Evolutionary conservation across 2,888 invertebrate genomes (phyloP).

Genomic region (Alloplasta piceator): DNA sequence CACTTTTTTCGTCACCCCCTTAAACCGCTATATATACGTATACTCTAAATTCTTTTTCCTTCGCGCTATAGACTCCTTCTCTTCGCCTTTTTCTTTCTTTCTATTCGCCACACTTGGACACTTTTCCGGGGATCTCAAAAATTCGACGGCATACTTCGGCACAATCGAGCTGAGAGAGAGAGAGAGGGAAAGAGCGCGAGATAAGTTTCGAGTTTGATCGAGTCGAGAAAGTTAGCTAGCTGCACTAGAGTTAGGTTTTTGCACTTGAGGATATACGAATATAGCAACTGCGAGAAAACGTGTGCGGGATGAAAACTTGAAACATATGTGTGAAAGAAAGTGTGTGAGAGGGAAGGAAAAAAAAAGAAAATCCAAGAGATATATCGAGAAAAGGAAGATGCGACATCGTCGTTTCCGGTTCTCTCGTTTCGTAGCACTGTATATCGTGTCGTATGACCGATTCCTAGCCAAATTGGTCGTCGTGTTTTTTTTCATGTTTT

Average conservation of each 20-base stretch:
- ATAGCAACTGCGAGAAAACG: constrained; percentile 31
- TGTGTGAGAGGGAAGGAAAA: neutral
- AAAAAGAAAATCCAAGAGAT: neutral
- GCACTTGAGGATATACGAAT: constrained; percentile 23
- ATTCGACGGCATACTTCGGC: constrained; percentile 57
- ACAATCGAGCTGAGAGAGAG: constrained; percentile 25
- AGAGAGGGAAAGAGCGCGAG: constrained; percentile 15
- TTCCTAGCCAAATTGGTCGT: too few species aligned
- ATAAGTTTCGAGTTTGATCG: constrained; percentile 65
- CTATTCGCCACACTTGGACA: constrained; percentile 38
- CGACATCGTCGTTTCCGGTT: constrained; percentile 42
- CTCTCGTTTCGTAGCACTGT: constrained; percentile 22
- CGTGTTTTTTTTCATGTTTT: too few species aligned
- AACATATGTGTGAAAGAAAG: constrained; percentile 45
- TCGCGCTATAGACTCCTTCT: constrained; percentile 3
- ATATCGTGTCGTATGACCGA: neutral
- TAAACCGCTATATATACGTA: too few species aligned
- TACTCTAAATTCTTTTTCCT: too few species aligned
- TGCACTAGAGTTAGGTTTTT: constrained; percentile 55
- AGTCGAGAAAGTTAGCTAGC: constrained; percentile 63
- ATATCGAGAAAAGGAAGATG: constrained; percentile 14
- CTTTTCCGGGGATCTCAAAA: constrained; percentile 57
- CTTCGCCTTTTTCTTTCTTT: constrained; percentile 33
- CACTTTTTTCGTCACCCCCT: too few species aligned
- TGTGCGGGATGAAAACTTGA: constrained; percentile 30